A percentile compares a stretch with the other conserved stretches of the same genome.
Evolutionary conservation across 2,113 vertebrate species (phyloP).

Genomic region (Python bivittatus): DNA sequence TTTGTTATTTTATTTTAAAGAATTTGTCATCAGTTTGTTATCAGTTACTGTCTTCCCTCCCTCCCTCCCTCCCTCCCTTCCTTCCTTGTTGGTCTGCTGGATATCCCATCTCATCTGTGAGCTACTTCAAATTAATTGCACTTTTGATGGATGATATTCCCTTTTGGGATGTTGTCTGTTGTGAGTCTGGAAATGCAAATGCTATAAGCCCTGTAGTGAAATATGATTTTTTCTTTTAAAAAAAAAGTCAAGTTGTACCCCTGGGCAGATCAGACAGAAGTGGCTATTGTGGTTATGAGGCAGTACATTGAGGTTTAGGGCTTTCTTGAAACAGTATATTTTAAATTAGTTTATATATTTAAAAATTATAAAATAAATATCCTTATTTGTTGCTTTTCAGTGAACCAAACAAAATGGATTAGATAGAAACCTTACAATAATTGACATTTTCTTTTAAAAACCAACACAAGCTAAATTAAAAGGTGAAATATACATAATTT

Average conservation of each 20-base stretch:
- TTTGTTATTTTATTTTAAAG: neutral
- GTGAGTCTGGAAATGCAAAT: neutral
- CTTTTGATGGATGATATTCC: neutral
- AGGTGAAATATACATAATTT: neutral
- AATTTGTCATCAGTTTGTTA: neutral
- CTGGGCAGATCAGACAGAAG: neutral
- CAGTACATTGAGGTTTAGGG: neutral
- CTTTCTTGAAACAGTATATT: neutral
- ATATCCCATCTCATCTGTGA: neutral
- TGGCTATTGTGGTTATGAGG: neutral
- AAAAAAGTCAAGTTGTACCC: neutral
- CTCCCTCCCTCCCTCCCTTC: no score
- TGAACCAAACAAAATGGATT: neutral
- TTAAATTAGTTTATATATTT: neutral
- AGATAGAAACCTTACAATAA: neutral
- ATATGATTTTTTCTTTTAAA: neutral
- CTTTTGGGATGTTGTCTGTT: neutral
- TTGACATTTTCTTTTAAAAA: neutral
- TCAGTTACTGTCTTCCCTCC: no score
- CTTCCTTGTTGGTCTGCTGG: neutral
- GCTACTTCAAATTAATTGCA: neutral
- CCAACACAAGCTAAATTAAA: neutral
- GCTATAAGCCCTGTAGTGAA: neutral
- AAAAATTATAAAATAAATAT: neutral
- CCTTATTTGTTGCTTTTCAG: neutral